These are phyloP conservation scores for Marmota monax DNA, from an alignment of 2,113 vertebrate species.

Conservation along the genomic window DNA sequence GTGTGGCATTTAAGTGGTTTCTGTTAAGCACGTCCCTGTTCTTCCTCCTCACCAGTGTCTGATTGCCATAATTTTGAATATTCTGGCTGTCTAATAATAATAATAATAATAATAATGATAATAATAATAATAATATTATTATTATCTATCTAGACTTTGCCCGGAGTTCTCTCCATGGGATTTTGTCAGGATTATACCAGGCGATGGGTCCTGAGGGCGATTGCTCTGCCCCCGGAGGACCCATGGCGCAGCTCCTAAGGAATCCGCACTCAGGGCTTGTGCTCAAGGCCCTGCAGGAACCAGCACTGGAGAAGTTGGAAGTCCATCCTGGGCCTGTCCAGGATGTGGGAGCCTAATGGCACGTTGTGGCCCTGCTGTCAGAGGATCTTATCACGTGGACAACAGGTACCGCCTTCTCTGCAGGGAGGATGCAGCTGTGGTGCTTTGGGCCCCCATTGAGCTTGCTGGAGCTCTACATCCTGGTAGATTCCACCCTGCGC, in stretches of 20 bases:
- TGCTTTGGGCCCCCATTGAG: rapidly evolving
- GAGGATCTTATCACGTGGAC: not conserved
- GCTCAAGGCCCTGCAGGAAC: rapidly evolving
- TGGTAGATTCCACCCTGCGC: rapidly evolving
- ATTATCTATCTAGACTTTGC: conserved; percentile 64
- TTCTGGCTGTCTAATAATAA: conserved; percentile 82
- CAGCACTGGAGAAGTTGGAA: not conserved
- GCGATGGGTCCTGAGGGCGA: conserved; percentile 23
- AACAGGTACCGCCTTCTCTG: rapidly evolving
- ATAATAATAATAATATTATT: no score
- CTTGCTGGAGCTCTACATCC: not conserved
- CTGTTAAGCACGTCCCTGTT: conserved; percentile 82
- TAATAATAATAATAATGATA: not conserved
- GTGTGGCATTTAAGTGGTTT: conserved; percentile 86
- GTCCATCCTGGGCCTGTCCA: rapidly evolving
- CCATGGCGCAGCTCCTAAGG: rapidly evolving
- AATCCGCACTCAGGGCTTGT: rapidly evolving
- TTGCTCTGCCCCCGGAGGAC: not conserved
- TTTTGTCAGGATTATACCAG: conserved; percentile 77
- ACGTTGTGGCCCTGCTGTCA: rapidly evolving
- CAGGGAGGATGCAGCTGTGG: rapidly evolving
- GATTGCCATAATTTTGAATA: conserved; percentile 88
- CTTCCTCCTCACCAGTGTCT: conserved; percentile 84
- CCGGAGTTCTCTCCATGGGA: conserved; percentile 54
- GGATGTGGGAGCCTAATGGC: rapidly evolving